Conservation (phyloP, 2,113 vertebrate species). For the Phyllopteryx taeniolatus region DNA sequence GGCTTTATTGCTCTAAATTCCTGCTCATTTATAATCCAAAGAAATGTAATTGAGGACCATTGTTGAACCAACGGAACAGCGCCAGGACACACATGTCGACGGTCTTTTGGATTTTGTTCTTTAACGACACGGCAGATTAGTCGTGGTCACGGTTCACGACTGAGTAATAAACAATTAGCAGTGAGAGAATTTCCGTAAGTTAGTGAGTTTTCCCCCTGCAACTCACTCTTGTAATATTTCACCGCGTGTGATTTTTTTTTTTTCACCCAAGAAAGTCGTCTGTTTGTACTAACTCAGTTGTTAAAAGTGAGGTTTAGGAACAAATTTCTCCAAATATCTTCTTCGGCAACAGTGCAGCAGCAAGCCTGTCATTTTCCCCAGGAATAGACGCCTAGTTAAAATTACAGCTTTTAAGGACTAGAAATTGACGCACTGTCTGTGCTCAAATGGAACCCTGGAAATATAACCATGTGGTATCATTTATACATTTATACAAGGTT, state of each 20-base stretch:
- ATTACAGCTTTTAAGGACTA: constrained; percentile 75
- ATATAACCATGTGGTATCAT: constrained; percentile 67
- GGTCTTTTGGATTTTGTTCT: constrained; percentile 17
- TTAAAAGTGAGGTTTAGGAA: constrained; percentile 38
- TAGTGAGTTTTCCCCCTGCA: neutral
- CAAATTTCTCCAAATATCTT: constrained; percentile 70
- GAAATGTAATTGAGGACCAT: constrained; percentile 30
- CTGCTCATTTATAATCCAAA: constrained; percentile 26
- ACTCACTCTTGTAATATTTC: neutral
- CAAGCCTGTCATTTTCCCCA: constrained; percentile 78
- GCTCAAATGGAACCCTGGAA: constrained; percentile 47
- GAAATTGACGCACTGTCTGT: constrained; percentile 69
- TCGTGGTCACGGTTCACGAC: constrained; percentile 6
- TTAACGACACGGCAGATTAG: constrained; percentile 13
- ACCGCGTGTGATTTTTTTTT: neutral
- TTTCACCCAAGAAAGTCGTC: constrained; percentile 18
- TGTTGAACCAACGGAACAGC: constrained; percentile 8
- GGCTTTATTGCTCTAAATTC: constrained; percentile 24
- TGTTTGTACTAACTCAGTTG: constrained; percentile 37
- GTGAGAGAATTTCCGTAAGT: neutral
- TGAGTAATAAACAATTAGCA: constrained; percentile 2
- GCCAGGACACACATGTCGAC: constrained; percentile 7
- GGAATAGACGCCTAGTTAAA: constrained; percentile 74
- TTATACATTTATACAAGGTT: constrained; percentile 55
- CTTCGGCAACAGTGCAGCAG: constrained; percentile 52